phyloP scores from a whole-genome alignment of 2,797 vertebrate genomes.

The Ceyx erithaca region DNA sequence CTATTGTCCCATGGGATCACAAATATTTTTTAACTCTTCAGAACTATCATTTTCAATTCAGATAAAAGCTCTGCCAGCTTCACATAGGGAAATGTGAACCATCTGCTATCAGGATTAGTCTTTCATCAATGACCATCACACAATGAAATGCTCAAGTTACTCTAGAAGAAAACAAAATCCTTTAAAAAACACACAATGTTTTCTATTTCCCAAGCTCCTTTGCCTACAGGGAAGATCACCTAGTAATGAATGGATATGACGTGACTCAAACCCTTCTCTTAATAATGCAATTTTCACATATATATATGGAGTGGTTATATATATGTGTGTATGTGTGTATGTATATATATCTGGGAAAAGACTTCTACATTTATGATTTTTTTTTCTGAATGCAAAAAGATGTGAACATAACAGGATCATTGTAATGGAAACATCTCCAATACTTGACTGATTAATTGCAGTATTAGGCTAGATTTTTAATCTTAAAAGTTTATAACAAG shows the following conservation, averaged over 20 bases:
- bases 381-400: neutral
- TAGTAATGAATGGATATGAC: neutral
- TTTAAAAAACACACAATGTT: neutral
- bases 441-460: neutral
- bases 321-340: neutral
- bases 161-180: neutral
- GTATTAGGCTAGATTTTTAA: neutral
- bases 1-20: neutral
- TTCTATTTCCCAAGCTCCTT: neutral
- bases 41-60: neutral
- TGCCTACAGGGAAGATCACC: neutral
- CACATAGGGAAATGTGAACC: neutral
- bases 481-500: neutral
- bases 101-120: neutral
- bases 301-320: neutral
- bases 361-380: neutral
- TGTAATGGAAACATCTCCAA: neutral
- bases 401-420: neutral
- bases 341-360: neutral
- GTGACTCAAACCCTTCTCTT: neutral
- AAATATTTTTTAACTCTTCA: neutral
- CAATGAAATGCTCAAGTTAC: neutral
- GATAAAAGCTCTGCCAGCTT: neutral
- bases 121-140: neutral
- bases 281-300: neutral